These are phyloP conservation scores for Strigamia maritima DNA, from an alignment of 2,888 invertebrate genomes.

Conservation along the genomic window DNA sequence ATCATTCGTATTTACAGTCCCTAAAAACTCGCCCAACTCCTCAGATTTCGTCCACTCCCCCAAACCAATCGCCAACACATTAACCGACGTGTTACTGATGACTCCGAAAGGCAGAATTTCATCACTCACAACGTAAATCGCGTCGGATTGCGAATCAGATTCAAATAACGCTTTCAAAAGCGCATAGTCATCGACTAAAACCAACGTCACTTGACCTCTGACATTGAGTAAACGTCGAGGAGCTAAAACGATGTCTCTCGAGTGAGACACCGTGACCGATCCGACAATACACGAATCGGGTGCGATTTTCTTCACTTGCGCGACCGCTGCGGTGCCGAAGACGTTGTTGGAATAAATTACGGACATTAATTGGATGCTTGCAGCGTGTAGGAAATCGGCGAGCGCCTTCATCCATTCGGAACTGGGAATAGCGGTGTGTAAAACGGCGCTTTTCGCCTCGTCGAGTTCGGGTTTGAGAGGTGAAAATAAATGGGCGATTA, in stretches of 20 bases:
- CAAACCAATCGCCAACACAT: not conserved
- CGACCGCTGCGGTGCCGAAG: not conserved
- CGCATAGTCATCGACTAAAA: not conserved
- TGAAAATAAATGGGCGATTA: not conserved
- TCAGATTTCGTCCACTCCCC: not conserved
- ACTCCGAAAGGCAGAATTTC: not conserved
- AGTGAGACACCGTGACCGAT: not conserved
- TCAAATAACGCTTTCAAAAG: not conserved
- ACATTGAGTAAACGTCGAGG: not conserved
- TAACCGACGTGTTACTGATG: not conserved
- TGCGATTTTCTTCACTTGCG: not conserved
- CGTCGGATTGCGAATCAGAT: not conserved
- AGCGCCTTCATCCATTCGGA: conserved; percentile 22
- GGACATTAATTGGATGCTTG: not conserved
- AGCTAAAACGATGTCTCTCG: not conserved
- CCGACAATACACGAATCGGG: not conserved
- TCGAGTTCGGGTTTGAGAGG: conserved; percentile 2
- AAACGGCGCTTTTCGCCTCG: not conserved
- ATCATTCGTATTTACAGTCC: not conserved
- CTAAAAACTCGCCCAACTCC: not conserved
- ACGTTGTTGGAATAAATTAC: not conserved
- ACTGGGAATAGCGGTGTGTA: not conserved
- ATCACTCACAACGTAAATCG: conserved; percentile 6
- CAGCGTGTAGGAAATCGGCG: not conserved
- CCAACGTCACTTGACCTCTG: not conserved